Percentiles rank a stretch among this genome's conserved stretches.
Conservation (phyloP, 2,113 vertebrate species). For the Ciconia boyciana region DNA sequence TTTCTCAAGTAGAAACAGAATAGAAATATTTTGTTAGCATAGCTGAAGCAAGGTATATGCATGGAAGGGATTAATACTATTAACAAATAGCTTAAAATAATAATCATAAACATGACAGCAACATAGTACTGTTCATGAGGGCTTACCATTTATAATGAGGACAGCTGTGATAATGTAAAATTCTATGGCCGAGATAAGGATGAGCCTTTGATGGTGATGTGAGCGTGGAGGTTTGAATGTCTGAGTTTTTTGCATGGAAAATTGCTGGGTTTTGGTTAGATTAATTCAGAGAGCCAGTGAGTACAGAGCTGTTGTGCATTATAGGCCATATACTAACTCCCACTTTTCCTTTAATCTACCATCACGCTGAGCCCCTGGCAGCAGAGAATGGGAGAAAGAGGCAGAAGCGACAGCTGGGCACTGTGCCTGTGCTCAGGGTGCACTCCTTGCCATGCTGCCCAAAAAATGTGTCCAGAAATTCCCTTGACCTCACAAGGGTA, state of each 20-base stretch:
- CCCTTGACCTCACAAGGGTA: neutral
- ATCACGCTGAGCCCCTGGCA: neutral
- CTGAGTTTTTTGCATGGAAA: neutral
- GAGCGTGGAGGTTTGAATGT: neutral
- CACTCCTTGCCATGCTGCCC: accelerated
- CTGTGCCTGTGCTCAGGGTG: neutral
- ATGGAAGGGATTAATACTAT: neutral
- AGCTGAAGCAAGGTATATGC: neutral
- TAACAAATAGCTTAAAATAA: constrained; percentile 2
- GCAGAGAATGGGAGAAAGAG: neutral
- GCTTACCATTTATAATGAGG: constrained; percentile 10
- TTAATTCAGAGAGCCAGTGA: neutral
- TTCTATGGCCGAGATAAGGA: neutral
- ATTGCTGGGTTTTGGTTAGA: neutral
- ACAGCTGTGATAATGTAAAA: neutral
- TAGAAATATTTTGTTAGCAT: neutral
- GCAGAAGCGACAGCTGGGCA: neutral
- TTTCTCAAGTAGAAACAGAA: constrained; percentile 16
- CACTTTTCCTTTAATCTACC: neutral
- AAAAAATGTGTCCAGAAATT: neutral
- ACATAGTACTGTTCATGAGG: neutral
- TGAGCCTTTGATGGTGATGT: neutral
- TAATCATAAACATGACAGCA: neutral
- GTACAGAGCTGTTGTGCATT: neutral
- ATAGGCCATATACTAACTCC: neutral